Evolutionary conservation across 2,113 vertebrate species (phyloP).

Genomic region (Lagopus muta): DNA sequence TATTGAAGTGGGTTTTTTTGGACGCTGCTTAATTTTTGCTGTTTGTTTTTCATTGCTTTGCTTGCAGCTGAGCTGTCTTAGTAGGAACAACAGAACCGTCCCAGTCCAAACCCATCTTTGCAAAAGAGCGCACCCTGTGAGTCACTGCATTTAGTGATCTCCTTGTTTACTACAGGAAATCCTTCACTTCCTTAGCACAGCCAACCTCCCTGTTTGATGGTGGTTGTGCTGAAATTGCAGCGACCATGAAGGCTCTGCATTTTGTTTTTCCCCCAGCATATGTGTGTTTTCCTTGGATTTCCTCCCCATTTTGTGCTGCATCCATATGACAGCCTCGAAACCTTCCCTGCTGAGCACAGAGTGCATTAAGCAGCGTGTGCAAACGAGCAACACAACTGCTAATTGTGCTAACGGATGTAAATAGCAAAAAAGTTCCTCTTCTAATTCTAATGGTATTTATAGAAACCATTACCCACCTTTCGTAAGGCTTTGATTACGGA

Average conservation of each 20-base stretch:
- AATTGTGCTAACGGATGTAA: conserved; percentile 37
- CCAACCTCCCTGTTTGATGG: background rate
- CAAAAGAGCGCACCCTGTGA: background rate
- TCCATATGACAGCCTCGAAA: background rate
- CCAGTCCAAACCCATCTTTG: conserved; percentile 4
- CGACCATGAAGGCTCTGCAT: background rate
- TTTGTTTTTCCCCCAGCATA: background rate
- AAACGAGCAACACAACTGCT: conserved; percentile 37
- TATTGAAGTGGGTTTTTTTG: background rate
- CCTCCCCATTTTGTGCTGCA: background rate
- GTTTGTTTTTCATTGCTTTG: conserved; percentile 1
- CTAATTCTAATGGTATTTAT: conserved; percentile 44
- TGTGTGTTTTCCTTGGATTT: background rate
- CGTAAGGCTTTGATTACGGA: background rate
- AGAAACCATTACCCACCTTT: background rate
- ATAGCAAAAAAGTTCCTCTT: conserved; percentile 4
- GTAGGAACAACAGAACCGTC: background rate
- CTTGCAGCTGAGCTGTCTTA: conserved; percentile 11
- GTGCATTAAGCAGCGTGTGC: background rate
- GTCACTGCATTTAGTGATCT: conserved; percentile 45
- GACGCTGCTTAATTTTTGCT: conserved; percentile 11
- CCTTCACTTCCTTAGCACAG: conserved; percentile 14
- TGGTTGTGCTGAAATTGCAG: background rate
- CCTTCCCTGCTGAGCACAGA: background rate
- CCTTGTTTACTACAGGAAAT: conserved; percentile 3